Evolutionary conservation across 2,888 invertebrate genomes (phyloP), one percentile per base, ranked within the genome.

Genomic region (Leucoma salicis): DNA sequence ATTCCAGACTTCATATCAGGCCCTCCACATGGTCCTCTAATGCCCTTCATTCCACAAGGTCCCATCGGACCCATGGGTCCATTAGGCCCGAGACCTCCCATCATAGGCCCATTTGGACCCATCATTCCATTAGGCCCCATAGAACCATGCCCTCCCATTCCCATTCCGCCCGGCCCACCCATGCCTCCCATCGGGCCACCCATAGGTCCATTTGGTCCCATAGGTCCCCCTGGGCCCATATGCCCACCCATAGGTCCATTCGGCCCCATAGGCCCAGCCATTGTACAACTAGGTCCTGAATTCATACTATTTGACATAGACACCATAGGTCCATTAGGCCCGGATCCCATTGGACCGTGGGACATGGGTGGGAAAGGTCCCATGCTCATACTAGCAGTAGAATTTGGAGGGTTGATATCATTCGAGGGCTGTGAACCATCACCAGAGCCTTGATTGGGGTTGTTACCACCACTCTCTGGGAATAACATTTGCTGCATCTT

Each of bases 401-500:
- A 86, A 57, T 78, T 86, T 10, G 88, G 88, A 0, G 90, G 83
- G 58, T 84, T 82, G 37, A 77, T 76, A 45, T 82, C 81, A 51
- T 75, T 74, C n/a, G 74, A 69, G n/a, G 74, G 74, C 41, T 80
- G 83, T 10, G 72, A 68, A 24, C 71, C 74, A 40, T 83, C 84
- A 15, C 70, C 70, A 2, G 70, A 63, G 39, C 72, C 66, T 46
- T 81, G 82, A 51, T 75, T 75, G 25, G 75, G 85, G 44, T 76
- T 75, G 46, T 69, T 70, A 1, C 70, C 75, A 0, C 85, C 86
- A 39, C 94, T 93, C 70, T 97, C 97, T 0, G 97, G 97, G 85
- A 97, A 97, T 41, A 98, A 83, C 91, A 97, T 94, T 77, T 97
- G 95, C 65, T 97, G 96, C 94, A 98, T 96, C 90, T 97, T 97